Percentiles rank a stretch among this genome's conserved stretches.
These are phyloP conservation scores for Pantelozetes paolii DNA, from an alignment of 2,888 invertebrate species.

Conservation along the genomic window DNA sequence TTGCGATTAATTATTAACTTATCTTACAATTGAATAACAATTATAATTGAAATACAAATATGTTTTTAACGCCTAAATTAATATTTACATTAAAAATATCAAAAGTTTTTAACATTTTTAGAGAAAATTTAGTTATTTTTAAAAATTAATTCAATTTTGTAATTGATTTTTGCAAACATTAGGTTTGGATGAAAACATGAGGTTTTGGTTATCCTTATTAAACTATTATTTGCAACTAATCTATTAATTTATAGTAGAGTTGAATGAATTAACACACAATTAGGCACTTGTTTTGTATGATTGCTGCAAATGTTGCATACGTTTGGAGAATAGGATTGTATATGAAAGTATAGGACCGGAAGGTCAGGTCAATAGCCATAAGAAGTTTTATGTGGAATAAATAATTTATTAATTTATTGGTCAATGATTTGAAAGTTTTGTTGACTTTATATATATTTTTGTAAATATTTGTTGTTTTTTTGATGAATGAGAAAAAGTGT, in stretches of 20 bases:
- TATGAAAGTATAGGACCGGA: not conserved
- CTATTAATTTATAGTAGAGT: too few species aligned
- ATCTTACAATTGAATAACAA: conserved; percentile 28
- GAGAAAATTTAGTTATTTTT: not conserved
- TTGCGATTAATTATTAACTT: conserved; percentile 21
- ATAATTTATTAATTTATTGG: conserved; percentile 23
- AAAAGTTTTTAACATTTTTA: conserved; percentile 6
- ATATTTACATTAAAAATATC: conserved; percentile 17
- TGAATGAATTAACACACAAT: not conserved
- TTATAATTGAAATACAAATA: not conserved
- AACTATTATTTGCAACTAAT: too few species aligned
- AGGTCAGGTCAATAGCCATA: not conserved
- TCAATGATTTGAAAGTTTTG: not conserved
- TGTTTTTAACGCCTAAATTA: conserved; percentile 8
- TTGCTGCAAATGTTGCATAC: conserved; percentile 37
- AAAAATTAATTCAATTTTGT: not conserved
- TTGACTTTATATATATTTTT: not conserved
- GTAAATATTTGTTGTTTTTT: not conserved
- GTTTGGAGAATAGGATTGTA: not conserved
- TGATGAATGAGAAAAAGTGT: conserved; percentile 6
- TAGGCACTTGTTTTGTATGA: conserved; percentile 19
- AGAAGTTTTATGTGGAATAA: conserved; percentile 14
- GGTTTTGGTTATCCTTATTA: too few species aligned
- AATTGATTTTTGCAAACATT: not conserved
- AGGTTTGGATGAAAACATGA: conserved; percentile 2